Percentiles rank a stretch among this genome's conserved stretches.
phyloP scores from a whole-genome alignment of 2,888 invertebrate genomes.

The Trissolcus brochymenae region DNA sequence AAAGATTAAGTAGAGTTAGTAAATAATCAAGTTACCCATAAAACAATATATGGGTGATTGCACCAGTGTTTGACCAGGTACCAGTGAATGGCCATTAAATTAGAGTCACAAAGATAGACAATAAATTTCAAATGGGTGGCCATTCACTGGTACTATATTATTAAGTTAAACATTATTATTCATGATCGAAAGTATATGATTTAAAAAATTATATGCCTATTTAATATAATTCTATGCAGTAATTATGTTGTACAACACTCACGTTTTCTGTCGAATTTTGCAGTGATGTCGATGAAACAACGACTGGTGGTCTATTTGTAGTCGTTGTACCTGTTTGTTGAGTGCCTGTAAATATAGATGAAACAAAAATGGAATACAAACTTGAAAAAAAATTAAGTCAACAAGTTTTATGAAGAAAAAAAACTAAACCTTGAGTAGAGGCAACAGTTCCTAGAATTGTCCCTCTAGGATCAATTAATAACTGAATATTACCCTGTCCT shows the following conservation, averaged over 20 bases:
- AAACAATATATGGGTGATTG: no score
- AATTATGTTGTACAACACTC: no score
- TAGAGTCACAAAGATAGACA: neutral
- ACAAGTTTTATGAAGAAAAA: no score
- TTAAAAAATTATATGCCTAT: no score
- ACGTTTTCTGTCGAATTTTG: slow-evolving; percentile 23
- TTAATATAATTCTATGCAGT: no score
- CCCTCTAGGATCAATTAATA: slow-evolving; percentile 78
- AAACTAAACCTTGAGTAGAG: slow-evolving; percentile 61
- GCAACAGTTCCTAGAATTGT: slow-evolving; percentile 76
- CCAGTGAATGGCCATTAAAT: neutral
- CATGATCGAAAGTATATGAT: no score
- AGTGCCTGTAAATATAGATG: slow-evolving; percentile 19
- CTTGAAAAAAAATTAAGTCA: no score
- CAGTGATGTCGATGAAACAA: slow-evolving; percentile 31
- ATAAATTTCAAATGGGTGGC: neutral
- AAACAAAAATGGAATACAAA: slow-evolving; percentile 1
- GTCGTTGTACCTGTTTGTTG: slow-evolving; percentile 15
- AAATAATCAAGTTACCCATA: no score
- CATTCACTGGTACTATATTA: neutral
- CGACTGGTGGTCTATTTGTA: slow-evolving; percentile 25
- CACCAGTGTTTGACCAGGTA: neutral
- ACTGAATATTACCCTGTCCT: slow-evolving; percentile 74
- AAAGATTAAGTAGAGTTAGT: no score
- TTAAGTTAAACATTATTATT: no score